Conservation (phyloP, 1,140 invertebrate genomes). For the Cherax quadricarinatus region DNA sequence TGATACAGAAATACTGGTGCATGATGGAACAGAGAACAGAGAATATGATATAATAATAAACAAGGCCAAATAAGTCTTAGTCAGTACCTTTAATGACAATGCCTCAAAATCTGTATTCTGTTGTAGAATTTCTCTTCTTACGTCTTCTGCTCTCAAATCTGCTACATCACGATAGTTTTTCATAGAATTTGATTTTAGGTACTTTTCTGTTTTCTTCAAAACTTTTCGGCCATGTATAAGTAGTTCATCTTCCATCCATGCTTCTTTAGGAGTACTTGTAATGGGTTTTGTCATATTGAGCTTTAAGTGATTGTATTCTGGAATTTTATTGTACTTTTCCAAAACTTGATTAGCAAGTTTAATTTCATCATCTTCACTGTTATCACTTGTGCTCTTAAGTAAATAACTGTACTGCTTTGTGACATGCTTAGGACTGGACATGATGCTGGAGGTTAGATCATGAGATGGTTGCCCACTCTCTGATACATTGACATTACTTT, state of each 20-base stretch:
- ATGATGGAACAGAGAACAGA: not conserved
- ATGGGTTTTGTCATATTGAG: slow-evolving; percentile 25
- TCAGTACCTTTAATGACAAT: slow-evolving; percentile 23
- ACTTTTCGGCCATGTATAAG: slow-evolving; percentile 30
- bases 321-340: slow-evolving; percentile 33
- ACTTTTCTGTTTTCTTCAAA: slow-evolving; percentile 53
- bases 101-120: slow-evolving; percentile 40
- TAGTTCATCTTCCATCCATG: slow-evolving; percentile 55
- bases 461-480: slow-evolving; percentile 34
- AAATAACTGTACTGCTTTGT: not conserved
- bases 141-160: slow-evolving; percentile 35
- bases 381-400: slow-evolving; percentile 15
- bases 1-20: too few relatives aligned
- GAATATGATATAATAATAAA: too few relatives aligned
- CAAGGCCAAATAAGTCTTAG: too few relatives aligned
- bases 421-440: slow-evolving; percentile 10
- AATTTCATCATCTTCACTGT: slow-evolving; percentile 57
- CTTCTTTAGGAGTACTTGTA: slow-evolving; percentile 43
- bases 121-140: slow-evolving; percentile 25
- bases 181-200: slow-evolving; percentile 26
- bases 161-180: not conserved
- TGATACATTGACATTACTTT: slow-evolving; percentile 40
- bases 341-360: slow-evolving; percentile 47
- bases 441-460: slow-evolving; percentile 25
- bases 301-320: not conserved